A percentile compares a stretch with the other conserved stretches of the same genome.
Conservation (phyloP, 2,113 vertebrate species). For the Lanius collurio region DNA sequence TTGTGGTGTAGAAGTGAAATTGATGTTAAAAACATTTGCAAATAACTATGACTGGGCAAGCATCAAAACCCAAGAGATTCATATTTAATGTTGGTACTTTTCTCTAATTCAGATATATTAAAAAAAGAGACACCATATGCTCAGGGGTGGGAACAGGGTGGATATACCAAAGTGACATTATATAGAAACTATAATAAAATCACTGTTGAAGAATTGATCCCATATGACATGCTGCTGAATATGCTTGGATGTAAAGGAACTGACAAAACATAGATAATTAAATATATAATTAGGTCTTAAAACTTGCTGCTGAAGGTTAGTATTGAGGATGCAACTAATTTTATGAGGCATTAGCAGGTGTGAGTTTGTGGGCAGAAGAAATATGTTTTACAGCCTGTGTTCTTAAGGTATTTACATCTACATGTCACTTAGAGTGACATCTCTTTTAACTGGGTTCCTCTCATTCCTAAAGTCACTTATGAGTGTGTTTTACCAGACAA, state of each 20-base stretch:
- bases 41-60: constrained; percentile 11
- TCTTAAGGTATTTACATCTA: background rate
- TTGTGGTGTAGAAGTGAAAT: constrained; percentile 25
- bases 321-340: background rate
- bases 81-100: constrained; percentile 1
- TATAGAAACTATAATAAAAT: constrained; percentile 51
- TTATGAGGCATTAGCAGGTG: background rate
- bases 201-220: constrained; percentile 52
- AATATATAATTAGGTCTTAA: constrained; percentile 48
- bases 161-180: constrained; percentile 32
- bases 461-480: background rate
- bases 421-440: background rate
- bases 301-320: constrained; percentile 9
- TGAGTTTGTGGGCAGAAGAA: background rate
- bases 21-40: constrained; percentile 42
- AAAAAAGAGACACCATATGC: constrained; percentile 41
- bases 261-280: constrained; percentile 55
- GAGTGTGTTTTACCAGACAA: background rate
- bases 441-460: background rate
- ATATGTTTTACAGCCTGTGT: background rate
- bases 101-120: constrained; percentile 16
- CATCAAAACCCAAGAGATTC: background rate
- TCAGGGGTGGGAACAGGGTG: background rate
- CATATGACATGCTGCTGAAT: constrained; percentile 41
- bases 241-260: constrained; percentile 41